Base-by-base conservation (phyloP, 2,888 invertebrate species). In the Tenodera sinensis region DNA sequence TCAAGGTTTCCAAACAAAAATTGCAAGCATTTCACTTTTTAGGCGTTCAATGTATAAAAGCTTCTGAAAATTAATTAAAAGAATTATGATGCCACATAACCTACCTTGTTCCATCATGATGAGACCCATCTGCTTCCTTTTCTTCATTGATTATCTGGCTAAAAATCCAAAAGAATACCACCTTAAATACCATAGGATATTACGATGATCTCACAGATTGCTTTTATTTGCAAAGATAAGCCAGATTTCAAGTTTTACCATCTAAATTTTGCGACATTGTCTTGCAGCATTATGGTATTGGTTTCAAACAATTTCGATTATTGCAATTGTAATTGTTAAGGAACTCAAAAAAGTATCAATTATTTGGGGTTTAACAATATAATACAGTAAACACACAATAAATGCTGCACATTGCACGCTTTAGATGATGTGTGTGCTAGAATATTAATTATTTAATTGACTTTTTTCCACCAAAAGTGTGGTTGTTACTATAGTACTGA, bases 121-220 rank as follows among this genome's bases (percentile, higher is more conserved):
- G 95, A 89, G 86, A 88, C 30, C 89, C 89, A 92, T 95, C 95
- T 91, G 93, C 94, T 92, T 96, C 95, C 92, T 94, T 95, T 91
- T 96, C 96, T 93, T 96, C 96, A 92, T 94, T 95, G 92, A 96
- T 95, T 90, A 96, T 95, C 95, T 96, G 96, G 93, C 96, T 96
- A 95, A 90, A 94, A 94, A 92, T 91, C 90, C 90, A 90, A 89
- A 85, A 82, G 9, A 30, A n/a, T 27, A 87, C 28, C 47, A 89
- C 54, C 54, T 71, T 71, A 71, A 20, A 71, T 71, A 71, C 54
- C 54, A 71, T 20, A 71, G 54, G 54, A 71, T 8, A 71, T 71
- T 71, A 71, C 25, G 54, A 71, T 71, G 54, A 3, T 71, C 54
- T 71, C 54, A 71, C 54, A 71, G 54, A 14, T 71, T 20, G 25